These are phyloP conservation scores for Emydura subglobosa DNA, from an alignment of 2,113 vertebrate species.

Conservation along the genomic window DNA sequence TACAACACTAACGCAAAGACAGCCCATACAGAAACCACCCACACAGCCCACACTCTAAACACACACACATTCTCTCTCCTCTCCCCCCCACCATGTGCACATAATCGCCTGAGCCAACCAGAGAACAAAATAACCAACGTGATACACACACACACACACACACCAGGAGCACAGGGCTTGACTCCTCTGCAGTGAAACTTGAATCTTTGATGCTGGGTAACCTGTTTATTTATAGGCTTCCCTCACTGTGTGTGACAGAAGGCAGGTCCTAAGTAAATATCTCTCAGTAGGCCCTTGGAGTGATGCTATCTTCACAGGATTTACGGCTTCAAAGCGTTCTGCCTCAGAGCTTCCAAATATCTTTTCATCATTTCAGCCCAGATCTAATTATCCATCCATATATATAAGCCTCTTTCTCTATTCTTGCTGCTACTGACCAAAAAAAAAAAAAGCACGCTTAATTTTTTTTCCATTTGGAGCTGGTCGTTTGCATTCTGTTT, in stretches of 20 bases:
- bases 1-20: background rate
- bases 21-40: background rate
- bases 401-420: background rate
- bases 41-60: background rate
- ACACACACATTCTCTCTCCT: background rate
- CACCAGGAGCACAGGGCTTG: background rate
- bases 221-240: background rate
- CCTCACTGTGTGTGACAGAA: background rate
- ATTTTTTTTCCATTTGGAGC: background rate
- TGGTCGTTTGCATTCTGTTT: background rate
- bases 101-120: background rate
- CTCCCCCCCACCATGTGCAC: background rate
- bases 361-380: slow-evolving; percentile 73
- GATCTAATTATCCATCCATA: slow-evolving; percentile 69
- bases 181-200: background rate
- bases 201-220: background rate
- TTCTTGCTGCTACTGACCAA: background rate
- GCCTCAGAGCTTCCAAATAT: slow-evolving; percentile 75
- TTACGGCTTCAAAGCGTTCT: slow-evolving; percentile 72
- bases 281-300: slow-evolving; percentile 28
- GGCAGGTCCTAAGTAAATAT: slow-evolving; percentile 55
- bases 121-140: background rate
- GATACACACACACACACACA: background rate
- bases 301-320: slow-evolving; percentile 64
- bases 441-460: background rate